Conservation (phyloP, 2,113 vertebrate species). For the Ictalurus punctatus region DNA sequence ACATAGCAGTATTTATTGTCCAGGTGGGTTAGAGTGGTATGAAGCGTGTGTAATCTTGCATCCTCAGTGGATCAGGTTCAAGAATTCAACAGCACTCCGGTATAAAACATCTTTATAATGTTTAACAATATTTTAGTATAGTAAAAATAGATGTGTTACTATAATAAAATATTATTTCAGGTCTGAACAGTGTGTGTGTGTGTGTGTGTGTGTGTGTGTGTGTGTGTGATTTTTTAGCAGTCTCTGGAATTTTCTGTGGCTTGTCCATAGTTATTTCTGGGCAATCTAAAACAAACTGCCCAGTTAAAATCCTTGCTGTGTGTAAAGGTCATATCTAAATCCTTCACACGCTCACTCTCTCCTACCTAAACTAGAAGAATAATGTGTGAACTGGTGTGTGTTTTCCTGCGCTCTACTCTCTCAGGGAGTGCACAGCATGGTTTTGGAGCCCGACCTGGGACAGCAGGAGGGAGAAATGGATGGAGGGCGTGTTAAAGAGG, state of each 20-base stretch:
- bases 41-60: too few species aligned
- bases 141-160: background rate
- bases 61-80: background rate
- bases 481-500: slow-evolving; percentile 59
- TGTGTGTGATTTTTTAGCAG: background rate
- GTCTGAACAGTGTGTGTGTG: background rate
- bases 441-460: background rate
- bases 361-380: background rate
- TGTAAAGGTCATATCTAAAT: background rate
- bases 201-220: background rate
- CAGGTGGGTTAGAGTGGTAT: too few species aligned
- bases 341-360: background rate
- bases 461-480: slow-evolving; percentile 10
- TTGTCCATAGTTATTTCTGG: slow-evolving; percentile 7
- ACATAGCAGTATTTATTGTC: too few species aligned
- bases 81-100: background rate
- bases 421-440: background rate
- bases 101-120: background rate
- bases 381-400: slow-evolving; percentile 14
- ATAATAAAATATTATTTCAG: background rate
- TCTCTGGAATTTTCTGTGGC: background rate
- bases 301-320: background rate
- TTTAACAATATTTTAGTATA: too few species aligned
- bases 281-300: slow-evolving; percentile 20
- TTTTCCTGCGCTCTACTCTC: background rate